Evolutionary conservation across 2,113 vertebrate species (phyloP), one percentile per base, ranked within the genome.

Genomic region (Atrichornis clamosus): DNA sequence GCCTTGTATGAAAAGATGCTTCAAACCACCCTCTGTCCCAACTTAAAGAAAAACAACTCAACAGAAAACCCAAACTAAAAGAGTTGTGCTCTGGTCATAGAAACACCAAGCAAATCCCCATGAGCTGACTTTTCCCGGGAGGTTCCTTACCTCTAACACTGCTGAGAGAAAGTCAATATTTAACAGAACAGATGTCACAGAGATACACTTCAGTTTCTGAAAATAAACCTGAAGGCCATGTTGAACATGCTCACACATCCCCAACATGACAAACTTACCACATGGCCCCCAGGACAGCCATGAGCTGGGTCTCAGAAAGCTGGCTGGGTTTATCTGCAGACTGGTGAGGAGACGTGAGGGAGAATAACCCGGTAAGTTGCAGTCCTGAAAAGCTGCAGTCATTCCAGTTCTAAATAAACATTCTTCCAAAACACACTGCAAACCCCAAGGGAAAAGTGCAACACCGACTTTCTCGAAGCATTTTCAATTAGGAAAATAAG

Each of bases 351-450:
- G 22, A 49, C 10, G 6, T 6, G 5, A 30, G 19, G 13, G 4
- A 79, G 24, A 60, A 30, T 5, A 73, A 37, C 7, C 10, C 41
- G 9, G 5, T 8, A 10, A 42, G 18, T 0, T 32, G 49, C 44
- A 90, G 13, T 28, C 53, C 53, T 76, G n/a, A 79, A 82, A 88
- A 81, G 16, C 42, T 35, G 30, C 1, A 37, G 26, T 77, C 23
- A 22, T 87, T 82, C 56, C 76, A 98, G 97, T 98, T 98, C 97
- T 97, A 96, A 85, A 74, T 98, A 88, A 98, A 98, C 41, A 87
- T 96, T 58, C 87, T 98, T 94, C 98, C 97, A 62, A 98, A 98
- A 86, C 98, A 98, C 68, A 94, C 98, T 46, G 93, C 97, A 80
- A 97, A 99, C 84, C 97, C 98, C 52, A 97, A 98, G 33, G 97